Evolutionary conservation across 1,140 invertebrate species (phyloP), one percentile per base, ranked within the genome.

Genomic region (Ostrea denselamellosa): DNA sequence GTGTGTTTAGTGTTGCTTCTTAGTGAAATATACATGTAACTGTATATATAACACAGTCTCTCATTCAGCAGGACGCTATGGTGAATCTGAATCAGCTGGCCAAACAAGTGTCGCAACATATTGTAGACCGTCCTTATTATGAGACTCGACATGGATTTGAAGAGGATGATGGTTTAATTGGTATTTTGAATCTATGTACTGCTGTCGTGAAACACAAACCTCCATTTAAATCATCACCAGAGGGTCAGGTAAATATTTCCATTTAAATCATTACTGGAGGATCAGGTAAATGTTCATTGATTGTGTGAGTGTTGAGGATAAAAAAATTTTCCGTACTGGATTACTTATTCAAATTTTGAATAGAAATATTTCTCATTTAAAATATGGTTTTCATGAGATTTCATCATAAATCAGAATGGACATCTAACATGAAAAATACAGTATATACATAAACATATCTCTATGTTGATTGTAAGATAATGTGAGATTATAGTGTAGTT

Each of bases 91-190:
- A 98, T 91, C 96, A 96, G 22, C 93, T 99, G 0, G 97, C 97
- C 17, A 96, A 96, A 83, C 96, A 97, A 83, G 96, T 98, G 2
- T 96, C 97, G 0, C 95, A 96, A 56, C 97, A 97, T 0, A 96
- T 98, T 44, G 94, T 97, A 0, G 96, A 96, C 25, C 95, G 98
- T 19, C 97, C 98, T 89, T 98, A 97, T 91, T 95, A 97, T 53
- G 98, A 99, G 95, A 97, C 96, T 2, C 95, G 98, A 8, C 96
- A 97, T 86, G 97, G 96, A 25, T 95, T 97, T 8, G 92, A 93
- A 82, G 98, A 98, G 91, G 98, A 99, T 93, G 98, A 99, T 94
- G 98, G 97, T 0, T 94, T 99, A 0, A 97, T 98, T 86, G 98
- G 98, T 0, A 94, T 99, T n/a, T 94, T 99, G 0, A 98, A 97